phyloP scores from a whole-genome alignment of 1,140 invertebrate species.

The Panagrolaimus sp. region DNA sequence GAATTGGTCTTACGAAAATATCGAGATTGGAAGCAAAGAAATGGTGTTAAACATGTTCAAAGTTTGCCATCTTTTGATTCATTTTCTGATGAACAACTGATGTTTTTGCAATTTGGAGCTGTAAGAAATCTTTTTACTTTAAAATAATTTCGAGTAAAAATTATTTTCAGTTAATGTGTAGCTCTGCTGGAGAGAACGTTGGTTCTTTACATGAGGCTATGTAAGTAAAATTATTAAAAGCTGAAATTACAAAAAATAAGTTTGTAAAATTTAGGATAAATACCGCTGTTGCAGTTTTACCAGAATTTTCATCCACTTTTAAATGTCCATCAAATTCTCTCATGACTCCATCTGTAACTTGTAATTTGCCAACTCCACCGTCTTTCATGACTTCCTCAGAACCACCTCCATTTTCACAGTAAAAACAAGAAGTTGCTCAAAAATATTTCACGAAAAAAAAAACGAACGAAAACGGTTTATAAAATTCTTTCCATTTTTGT shows the following conservation, averaged over 20 bases:
- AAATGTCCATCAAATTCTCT: background rate
- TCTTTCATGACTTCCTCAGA: too few species aligned
- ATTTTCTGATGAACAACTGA: background rate
- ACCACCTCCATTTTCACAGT: too few species aligned
- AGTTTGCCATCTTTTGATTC: background rate
- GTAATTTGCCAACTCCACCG: too few species aligned
- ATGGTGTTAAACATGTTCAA: background rate
- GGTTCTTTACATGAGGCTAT: background rate
- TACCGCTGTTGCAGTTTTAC: background rate
- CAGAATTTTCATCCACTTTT: background rate
- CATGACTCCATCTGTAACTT: background rate
- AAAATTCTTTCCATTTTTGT: too few species aligned
- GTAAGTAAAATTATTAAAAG: background rate
- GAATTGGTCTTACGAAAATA: background rate
- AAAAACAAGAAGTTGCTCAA: too few species aligned
- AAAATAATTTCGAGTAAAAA: background rate
- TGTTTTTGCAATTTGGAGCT: slow-evolving; percentile 3
- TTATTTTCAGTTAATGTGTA: background rate
- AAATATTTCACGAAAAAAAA: too few species aligned
- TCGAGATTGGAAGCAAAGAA: background rate
- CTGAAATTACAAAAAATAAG: background rate
- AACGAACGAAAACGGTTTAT: too few species aligned
- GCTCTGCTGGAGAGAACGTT: background rate
- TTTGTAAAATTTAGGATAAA: background rate
- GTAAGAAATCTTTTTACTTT: background rate